Percentiles rank a stretch among this genome's conserved stretches.
Evolutionary conservation across 2,113 vertebrate species (phyloP).

Genomic region (Diadophis punctatus): DNA sequence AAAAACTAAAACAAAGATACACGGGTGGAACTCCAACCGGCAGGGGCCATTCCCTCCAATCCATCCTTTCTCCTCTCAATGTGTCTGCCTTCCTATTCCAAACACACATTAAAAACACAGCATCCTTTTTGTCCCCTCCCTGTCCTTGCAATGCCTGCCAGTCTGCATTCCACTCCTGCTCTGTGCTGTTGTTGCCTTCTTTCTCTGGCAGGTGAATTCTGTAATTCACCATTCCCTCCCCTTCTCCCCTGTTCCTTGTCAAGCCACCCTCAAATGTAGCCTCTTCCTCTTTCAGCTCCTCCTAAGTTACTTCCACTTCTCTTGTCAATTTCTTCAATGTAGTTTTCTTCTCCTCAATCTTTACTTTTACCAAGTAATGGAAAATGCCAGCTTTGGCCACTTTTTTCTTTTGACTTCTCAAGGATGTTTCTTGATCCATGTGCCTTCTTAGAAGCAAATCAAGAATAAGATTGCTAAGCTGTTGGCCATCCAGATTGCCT

Average conservation of each 20-base stretch:
- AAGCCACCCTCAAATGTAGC: neutral
- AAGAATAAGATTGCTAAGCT: neutral
- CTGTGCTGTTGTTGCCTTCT: neutral
- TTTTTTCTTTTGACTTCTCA: neutral
- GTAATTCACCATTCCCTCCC: neutral
- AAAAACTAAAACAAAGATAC: neutral
- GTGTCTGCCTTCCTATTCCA: neutral
- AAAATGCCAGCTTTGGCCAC: neutral
- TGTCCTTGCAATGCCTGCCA: neutral
- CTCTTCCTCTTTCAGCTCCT: neutral
- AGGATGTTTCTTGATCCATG: neutral
- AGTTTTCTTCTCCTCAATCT: neutral
- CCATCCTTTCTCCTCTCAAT: neutral
- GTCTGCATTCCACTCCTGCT: neutral
- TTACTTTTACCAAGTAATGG: neutral
- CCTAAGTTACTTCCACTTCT: neutral
- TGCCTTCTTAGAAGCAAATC: neutral
- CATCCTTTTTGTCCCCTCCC: neutral
- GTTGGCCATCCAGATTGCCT: neutral
- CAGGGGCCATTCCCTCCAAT: neutral
- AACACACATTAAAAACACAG: neutral
- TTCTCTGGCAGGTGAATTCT: neutral
- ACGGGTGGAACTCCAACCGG: neutral
- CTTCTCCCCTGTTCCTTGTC: too few species aligned
- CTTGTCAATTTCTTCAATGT: neutral